These are phyloP conservation scores for Himalopsyche japonica DNA, from an alignment of 2,888 invertebrate genomes.

Conservation along the genomic window DNA sequence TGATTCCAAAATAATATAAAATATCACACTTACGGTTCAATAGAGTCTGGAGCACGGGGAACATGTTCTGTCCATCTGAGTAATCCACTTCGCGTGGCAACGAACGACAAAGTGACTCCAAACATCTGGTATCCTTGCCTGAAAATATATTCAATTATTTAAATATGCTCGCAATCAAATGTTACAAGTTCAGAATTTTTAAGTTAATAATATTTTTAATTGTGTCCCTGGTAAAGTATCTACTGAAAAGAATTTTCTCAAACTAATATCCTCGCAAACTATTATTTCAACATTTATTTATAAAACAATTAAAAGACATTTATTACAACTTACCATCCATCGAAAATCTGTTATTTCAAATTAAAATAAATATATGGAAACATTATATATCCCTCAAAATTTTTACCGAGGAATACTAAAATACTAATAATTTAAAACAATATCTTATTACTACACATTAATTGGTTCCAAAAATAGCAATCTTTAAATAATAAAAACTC, in stretches of 20 bases:
- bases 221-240: not conserved
- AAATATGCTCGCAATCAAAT: not conserved
- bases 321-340: not conserved
- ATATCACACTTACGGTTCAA: conserved; percentile 67
- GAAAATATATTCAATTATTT: conserved; percentile 53
- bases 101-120: conserved; percentile 80
- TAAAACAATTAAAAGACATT: not conserved
- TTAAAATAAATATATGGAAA: not conserved
- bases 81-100: conserved; percentile 88
- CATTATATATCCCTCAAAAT: too few relatives aligned
- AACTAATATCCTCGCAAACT: not conserved
- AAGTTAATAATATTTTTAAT: not conserved
- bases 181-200: too few relatives aligned
- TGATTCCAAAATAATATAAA: conserved; percentile 17
- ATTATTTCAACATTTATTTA: not conserved
- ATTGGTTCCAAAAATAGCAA: too few relatives aligned
- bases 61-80: conserved; percentile 84
- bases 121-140: conserved; percentile 90
- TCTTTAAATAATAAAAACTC: too few relatives aligned
- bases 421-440: too few relatives aligned
- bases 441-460: too few relatives aligned
- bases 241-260: not conserved
- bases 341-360: not conserved
- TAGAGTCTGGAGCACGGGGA: conserved; percentile 58
- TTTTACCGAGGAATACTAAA: too few relatives aligned